Conservation (phyloP, 1,140 invertebrate genomes). For the Conus betulinus region DNA sequence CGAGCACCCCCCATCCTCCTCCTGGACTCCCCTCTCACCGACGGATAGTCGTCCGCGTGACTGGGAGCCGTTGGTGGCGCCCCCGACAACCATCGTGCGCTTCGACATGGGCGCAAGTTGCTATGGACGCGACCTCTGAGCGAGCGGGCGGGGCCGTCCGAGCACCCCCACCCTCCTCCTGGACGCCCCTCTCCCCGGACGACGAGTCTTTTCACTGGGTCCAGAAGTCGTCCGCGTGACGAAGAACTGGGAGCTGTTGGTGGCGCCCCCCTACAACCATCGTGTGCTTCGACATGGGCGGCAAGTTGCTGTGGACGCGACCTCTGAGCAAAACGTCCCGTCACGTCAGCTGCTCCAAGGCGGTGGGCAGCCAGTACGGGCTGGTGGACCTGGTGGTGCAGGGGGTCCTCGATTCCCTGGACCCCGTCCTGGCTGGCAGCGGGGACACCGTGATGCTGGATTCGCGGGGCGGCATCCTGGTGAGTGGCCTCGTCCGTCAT, state of each 20-base stretch:
- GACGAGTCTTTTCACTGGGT: neutral
- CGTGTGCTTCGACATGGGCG: slow-evolving; percentile 25
- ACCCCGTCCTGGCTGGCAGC: neutral
- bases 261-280: neutral
- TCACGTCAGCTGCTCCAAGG: neutral
- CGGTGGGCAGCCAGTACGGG: neutral
- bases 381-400: neutral
- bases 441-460: neutral
- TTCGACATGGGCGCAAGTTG: slow-evolving; percentile 18
- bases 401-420: neutral
- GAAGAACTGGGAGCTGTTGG: neutral
- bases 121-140: neutral
- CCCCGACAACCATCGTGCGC: neutral
- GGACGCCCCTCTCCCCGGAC: too few species aligned
- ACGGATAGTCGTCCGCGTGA: neutral
- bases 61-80: slow-evolving; percentile 8
- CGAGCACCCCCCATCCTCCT: too few species aligned
- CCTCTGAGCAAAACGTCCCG: neutral
- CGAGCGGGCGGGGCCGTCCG: too few species aligned
- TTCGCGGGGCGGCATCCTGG: neutral
- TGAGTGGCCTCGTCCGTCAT: neutral
- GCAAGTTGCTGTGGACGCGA: neutral
- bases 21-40: too few species aligned
- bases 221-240: neutral
- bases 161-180: too few species aligned